phyloP scores from a whole-genome alignment of 2,888 invertebrate genomes.

The Amiota minor region DNA sequence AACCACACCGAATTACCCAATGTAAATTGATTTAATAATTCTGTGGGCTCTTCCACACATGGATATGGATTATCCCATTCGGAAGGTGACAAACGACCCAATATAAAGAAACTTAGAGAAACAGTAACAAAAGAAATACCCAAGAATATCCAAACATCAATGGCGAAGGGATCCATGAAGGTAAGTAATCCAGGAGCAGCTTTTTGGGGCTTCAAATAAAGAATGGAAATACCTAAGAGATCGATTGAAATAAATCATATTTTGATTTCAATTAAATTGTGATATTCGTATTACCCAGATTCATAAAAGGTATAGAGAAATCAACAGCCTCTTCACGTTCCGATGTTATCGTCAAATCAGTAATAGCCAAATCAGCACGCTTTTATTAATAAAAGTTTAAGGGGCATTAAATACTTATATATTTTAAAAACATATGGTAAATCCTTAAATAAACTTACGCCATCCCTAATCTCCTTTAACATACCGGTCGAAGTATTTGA shows the following conservation, averaged over 20 bases:
- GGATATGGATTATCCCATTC: conserved; percentile 93
- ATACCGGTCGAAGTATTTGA: conserved; percentile 87
- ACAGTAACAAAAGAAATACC: conserved; percentile 84
- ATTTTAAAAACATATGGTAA: not conserved
- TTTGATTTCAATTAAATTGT: not conserved
- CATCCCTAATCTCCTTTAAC: conserved; percentile 86
- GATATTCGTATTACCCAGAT: conserved; percentile 76
- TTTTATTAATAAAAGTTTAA: conserved; percentile 71
- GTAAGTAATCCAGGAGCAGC: conserved; percentile 90
- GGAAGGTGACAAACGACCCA: conserved; percentile 86
- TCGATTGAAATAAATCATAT: not conserved
- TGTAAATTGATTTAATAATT: conserved; percentile 87
- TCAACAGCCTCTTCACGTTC: conserved; percentile 90
- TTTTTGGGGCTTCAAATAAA: conserved; percentile 89
- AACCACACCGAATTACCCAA: conserved; percentile 91
- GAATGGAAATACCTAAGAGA: conserved; percentile 85
- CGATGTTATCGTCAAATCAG: conserved; percentile 91
- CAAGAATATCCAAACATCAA: conserved; percentile 88
- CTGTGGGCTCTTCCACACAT: conserved; percentile 87
- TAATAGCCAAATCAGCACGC: conserved; percentile 92
- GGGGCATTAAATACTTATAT: not conserved
- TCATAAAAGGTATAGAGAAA: conserved; percentile 97
- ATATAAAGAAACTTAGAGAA: conserved; percentile 83
- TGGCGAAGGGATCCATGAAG: conserved; percentile 91
- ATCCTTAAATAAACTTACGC: conserved; percentile 52